These are phyloP conservation scores for Pseudomyrmex cubaensis DNA, from an alignment of 1,140 invertebrate genomes.

Conservation along the genomic window DNA sequence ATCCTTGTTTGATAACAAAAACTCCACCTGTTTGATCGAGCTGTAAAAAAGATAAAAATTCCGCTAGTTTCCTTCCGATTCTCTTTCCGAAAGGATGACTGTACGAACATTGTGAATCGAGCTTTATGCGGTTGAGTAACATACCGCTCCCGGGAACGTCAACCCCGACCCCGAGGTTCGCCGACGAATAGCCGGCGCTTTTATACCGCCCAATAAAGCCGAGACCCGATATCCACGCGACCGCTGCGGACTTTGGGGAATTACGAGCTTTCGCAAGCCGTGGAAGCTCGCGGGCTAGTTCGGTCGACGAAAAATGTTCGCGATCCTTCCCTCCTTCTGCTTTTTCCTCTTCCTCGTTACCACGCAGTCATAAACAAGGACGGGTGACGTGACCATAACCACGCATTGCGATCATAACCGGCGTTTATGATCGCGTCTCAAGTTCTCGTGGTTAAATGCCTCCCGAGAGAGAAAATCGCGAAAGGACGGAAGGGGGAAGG, in stretches of 20 bases:
- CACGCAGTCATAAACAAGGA: constrained; percentile 6
- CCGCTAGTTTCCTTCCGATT: not conserved
- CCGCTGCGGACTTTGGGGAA: constrained; percentile 39
- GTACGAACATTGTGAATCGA: not conserved
- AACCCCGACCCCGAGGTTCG: not conserved
- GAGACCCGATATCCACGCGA: constrained; percentile 54
- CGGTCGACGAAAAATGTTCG: constrained; percentile 35
- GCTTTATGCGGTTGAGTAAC: constrained; percentile 43
- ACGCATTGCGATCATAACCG: constrained; percentile 48
- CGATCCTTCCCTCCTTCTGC: not conserved
- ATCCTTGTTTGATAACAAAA: not conserved
- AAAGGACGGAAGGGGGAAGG: not conserved
- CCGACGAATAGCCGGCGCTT: constrained; percentile 44
- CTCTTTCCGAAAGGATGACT: not conserved
- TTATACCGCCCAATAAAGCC: constrained; percentile 61
- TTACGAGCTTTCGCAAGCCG: constrained; percentile 40
- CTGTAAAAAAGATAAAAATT: not conserved
- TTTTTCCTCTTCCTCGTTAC: not conserved
- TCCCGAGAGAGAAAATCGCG: constrained; percentile 37
- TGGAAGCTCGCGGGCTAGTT: constrained; percentile 12
- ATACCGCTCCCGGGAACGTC: not conserved
- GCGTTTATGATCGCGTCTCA: constrained; percentile 64
- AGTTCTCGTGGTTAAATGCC: constrained; percentile 57
- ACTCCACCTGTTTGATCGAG: not conserved
- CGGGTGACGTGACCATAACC: constrained; percentile 50